Conservation (phyloP, 2,797 vertebrate species). For the Paratrypauchen microcephalus region DNA sequence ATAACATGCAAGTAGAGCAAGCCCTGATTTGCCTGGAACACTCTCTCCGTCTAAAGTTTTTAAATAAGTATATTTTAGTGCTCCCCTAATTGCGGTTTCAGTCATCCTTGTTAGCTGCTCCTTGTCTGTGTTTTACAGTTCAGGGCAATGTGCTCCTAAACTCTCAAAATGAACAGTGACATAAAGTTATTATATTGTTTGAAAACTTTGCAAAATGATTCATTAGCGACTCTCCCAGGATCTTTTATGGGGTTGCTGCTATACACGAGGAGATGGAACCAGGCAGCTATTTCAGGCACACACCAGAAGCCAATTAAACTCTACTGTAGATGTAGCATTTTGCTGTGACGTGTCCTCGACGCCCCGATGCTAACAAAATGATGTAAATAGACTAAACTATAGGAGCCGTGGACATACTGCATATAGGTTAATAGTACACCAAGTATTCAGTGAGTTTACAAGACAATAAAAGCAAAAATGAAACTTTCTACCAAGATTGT, state of each 20-base stretch:
- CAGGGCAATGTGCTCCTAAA: not conserved
- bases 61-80: conserved; percentile 1
- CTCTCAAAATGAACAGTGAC: conserved; percentile 43
- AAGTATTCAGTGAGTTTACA: not conserved
- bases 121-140: conserved; percentile 2
- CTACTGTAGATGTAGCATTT: conserved; percentile 39
- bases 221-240: conserved; percentile 54
- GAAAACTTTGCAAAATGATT: conserved; percentile 53
- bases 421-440: not conserved
- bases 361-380: not conserved
- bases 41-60: not conserved
- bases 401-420: not conserved
- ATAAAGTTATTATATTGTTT: conserved; percentile 40
- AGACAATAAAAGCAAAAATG: not conserved
- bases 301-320: conserved; percentile 59
- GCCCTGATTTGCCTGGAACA: not conserved
- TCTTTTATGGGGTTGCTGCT: conserved; percentile 16
- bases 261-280: conserved; percentile 29
- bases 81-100: conserved; percentile 26
- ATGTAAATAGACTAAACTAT: not conserved
- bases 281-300: conserved; percentile 56
- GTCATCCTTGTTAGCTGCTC: conserved; percentile 33
- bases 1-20: not conserved
- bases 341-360: conserved; percentile 1
- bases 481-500: not conserved